A percentile compares a stretch with the other conserved stretches of the same genome.
Conservation (phyloP, 2,888 invertebrate species). For the Melikaiella ostensackeni region DNA sequence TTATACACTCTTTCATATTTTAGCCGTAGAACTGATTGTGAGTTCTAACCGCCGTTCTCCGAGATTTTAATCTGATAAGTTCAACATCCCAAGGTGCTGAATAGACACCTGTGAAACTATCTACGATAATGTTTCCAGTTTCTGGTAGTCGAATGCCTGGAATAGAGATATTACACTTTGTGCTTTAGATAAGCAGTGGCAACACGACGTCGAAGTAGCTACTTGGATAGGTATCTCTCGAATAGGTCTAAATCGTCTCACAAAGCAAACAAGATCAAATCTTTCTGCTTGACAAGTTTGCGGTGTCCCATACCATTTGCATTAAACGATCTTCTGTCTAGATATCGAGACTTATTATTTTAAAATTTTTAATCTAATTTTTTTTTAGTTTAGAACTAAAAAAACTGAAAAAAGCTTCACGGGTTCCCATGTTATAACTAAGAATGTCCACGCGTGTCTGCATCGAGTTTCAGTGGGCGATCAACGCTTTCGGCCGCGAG, state of each 20-base stretch:
- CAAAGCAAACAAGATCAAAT: neutral
- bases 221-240: slow-evolving; percentile 15
- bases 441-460: too few species aligned
- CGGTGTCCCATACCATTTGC: neutral
- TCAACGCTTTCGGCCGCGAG: too few species aligned
- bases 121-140: slow-evolving; percentile 32
- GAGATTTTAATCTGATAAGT: slow-evolving; percentile 24
- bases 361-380: too few species aligned
- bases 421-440: too few species aligned
- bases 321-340: neutral
- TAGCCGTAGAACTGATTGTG: too few species aligned
- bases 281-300: neutral
- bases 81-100: slow-evolving; percentile 10
- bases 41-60: neutral
- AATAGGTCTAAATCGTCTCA: neutral
- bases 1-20: too few species aligned
- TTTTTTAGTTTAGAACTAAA: too few species aligned
- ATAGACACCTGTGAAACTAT: slow-evolving; percentile 37
- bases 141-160: neutral
- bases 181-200: slow-evolving; percentile 28
- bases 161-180: slow-evolving; percentile 34
- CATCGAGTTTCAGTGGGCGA: too few species aligned
- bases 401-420: too few species aligned
- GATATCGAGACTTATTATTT: neutral
- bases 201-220: slow-evolving; percentile 15